Evolutionary conservation across 1,140 invertebrate species (phyloP), one percentile per base, ranked within the genome.

Genomic region (Dryas iulia): DNA sequence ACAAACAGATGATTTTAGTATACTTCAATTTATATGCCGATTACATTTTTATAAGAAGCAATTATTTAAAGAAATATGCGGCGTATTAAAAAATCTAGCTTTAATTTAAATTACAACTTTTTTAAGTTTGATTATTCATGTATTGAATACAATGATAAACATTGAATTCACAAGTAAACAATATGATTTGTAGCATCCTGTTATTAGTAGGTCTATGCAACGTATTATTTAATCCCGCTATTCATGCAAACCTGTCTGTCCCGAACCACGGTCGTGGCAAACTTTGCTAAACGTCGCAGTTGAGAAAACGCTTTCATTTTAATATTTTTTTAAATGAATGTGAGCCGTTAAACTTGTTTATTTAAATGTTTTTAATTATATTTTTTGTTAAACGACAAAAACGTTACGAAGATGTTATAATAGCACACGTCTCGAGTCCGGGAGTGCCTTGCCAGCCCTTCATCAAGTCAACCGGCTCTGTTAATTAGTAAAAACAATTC

Each of bases 401-500:
- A 47, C 18, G n/a, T 47, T 21, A 14, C 18, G 14, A 33, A 26
- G 30, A 64, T 64, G 25, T 18, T 23, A 62, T 53, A 62, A 62
- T 62, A 14, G 47, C 24, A 6, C 39, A 35, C 14, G 18, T 11
- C 18, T 21, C 53, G 53, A 25, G 35, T 39, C 28, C 14, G 24
- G 26, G 25, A 30, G 39, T 39, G 59, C 3, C 31, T 59, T 12
- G 33, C 25, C 25, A 39, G 39, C 12, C 33, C 39, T 52, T 56
- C 62, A 57, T 87, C 85, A 87, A 88, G 81, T 88, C 84, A 81
- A 72, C 77, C 78, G 77, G 71, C 72, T 70, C 70, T 69, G 79
- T 73, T 89, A 89, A 90, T 90, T 90, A 90, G 84, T 88, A 90
- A 90, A 89, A 90, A 88, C 86, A 88, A 87, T 89, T 83, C 83